Evolutionary conservation across 2,113 vertebrate species (phyloP).

Genomic region (Carassius auratus): DNA sequence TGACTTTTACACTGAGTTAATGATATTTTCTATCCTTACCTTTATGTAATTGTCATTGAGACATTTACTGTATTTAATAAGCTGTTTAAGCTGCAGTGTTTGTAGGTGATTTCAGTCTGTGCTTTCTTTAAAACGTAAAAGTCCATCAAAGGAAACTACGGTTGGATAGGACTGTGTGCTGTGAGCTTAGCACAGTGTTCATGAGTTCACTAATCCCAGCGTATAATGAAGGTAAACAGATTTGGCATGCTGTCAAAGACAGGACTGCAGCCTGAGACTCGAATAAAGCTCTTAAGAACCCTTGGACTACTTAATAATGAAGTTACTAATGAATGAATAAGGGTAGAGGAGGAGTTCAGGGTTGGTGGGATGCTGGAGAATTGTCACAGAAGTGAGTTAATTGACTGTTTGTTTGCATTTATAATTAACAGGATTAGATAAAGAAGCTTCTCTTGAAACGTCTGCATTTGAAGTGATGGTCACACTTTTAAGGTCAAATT

Average conservation of each 20-base stretch:
- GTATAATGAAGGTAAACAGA: slow-evolving; percentile 33
- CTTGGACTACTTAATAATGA: slow-evolving; percentile 23
- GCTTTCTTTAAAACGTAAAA: background rate
- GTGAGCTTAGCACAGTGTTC: slow-evolving; percentile 22
- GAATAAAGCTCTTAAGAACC: slow-evolving; percentile 22
- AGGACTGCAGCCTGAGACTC: slow-evolving; percentile 9
- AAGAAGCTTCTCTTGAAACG: background rate
- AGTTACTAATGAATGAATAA: background rate
- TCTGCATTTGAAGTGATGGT: background rate
- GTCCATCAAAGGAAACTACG: background rate
- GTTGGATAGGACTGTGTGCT: background rate
- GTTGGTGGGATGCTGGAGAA: background rate
- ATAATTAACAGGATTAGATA: background rate
- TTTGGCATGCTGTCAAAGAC: slow-evolving; percentile 27
- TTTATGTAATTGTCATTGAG: slow-evolving; percentile 11
- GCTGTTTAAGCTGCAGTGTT: background rate
- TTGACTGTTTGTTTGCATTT: background rate
- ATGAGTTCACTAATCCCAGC: slow-evolving; percentile 21
- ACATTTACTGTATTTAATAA: background rate
- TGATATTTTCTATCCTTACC: background rate
- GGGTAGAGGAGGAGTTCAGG: background rate
- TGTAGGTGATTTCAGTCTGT: background rate
- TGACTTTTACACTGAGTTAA: background rate
- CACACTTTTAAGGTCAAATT: too few relatives aligned
- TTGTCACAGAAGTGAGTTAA: background rate